Conservation (phyloP, 2,797 vertebrate genomes). For the Botia kubotai region DNA sequence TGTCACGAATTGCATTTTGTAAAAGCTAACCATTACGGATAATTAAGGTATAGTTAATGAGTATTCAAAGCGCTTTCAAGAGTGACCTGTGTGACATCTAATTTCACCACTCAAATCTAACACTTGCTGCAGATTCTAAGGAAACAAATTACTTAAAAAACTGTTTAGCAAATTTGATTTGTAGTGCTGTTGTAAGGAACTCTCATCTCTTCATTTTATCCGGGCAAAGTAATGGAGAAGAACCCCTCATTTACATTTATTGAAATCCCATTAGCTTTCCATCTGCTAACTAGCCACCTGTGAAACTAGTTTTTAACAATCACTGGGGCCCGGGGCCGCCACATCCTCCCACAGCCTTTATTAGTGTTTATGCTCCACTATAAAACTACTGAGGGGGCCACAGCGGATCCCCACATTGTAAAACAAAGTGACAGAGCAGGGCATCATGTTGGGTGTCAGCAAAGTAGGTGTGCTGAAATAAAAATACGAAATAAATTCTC, state of each 20-base stretch:
- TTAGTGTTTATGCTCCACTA: slow-evolving; percentile 75
- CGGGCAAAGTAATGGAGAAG: slow-evolving; percentile 58
- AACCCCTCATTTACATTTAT: slow-evolving; percentile 75
- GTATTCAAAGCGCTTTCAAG: slow-evolving; percentile 40
- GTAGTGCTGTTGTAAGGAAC: slow-evolving; percentile 45
- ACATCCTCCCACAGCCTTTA: slow-evolving; percentile 66
- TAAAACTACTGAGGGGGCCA: slow-evolving; percentile 72
- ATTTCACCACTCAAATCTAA: slow-evolving; percentile 14
- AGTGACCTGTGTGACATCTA: slow-evolving; percentile 19
- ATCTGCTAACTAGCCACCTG: slow-evolving; percentile 78
- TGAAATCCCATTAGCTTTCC: slow-evolving; percentile 77
- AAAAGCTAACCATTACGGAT: slow-evolving; percentile 7
- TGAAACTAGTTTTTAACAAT: slow-evolving; percentile 81
- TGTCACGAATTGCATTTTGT: slow-evolving; percentile 11
- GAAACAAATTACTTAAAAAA: slow-evolving; percentile 41
- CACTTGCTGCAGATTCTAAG: slow-evolving; percentile 26
- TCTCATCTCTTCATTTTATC: slow-evolving; percentile 71
- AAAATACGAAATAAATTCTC: slow-evolving; percentile 74
- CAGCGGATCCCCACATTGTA: slow-evolving; percentile 73
- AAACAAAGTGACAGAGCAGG: slow-evolving; percentile 71
- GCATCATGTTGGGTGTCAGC: slow-evolving; percentile 59
- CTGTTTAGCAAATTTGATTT: slow-evolving; percentile 57
- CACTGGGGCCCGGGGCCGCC: slow-evolving; percentile 63
- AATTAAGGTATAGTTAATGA: slow-evolving; percentile 17
- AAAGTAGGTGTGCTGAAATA: slow-evolving; percentile 65